Evolutionary conservation across 2,797 vertebrate species (phyloP).

Genomic region (Danio jaintianensis): DNA sequence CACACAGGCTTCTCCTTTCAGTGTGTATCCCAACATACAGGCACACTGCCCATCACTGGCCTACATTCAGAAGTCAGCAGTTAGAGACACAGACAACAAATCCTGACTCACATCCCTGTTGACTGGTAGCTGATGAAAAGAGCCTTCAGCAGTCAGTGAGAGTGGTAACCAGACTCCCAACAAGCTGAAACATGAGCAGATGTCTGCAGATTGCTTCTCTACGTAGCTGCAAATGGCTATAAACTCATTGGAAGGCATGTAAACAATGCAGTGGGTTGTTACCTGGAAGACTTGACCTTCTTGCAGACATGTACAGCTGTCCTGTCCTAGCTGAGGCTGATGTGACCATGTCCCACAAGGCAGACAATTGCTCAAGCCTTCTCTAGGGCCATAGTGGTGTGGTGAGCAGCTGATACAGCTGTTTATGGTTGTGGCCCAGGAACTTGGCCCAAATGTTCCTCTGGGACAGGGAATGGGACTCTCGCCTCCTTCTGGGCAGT

Average conservation of each 20-base stretch:
- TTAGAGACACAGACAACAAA: conserved; percentile 1
- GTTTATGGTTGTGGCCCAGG: conserved; percentile 56
- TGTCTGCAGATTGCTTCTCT: conserved; percentile 47
- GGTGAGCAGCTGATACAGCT: conserved; percentile 82
- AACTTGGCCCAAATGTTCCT: conserved; percentile 80
- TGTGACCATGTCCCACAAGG: conserved; percentile 82
- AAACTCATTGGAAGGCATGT: neutral
- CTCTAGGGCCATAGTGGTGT: conserved; percentile 82
- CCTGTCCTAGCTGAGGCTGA: conserved; percentile 83
- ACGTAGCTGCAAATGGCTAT: neutral
- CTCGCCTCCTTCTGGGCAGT: conserved; percentile 72
- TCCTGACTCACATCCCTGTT: conserved; percentile 53
- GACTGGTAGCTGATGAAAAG: conserved; percentile 60
- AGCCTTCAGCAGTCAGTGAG: conserved; percentile 44
- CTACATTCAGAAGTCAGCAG: conserved; percentile 69
- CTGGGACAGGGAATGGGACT: conserved; percentile 77
- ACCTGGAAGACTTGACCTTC: conserved; percentile 88
- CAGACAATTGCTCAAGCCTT: conserved; percentile 75
- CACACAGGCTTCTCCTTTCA: conserved; percentile 71
- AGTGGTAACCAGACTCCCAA: conserved; percentile 64
- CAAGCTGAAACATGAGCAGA: conserved; percentile 60
- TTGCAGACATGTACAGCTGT: conserved; percentile 77
- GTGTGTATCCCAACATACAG: conserved; percentile 79
- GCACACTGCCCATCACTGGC: conserved; percentile 81
- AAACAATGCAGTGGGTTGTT: conserved; percentile 14